phyloP scores from a whole-genome alignment of 2,888 invertebrate species.

The Dendrolimus pini region DNA sequence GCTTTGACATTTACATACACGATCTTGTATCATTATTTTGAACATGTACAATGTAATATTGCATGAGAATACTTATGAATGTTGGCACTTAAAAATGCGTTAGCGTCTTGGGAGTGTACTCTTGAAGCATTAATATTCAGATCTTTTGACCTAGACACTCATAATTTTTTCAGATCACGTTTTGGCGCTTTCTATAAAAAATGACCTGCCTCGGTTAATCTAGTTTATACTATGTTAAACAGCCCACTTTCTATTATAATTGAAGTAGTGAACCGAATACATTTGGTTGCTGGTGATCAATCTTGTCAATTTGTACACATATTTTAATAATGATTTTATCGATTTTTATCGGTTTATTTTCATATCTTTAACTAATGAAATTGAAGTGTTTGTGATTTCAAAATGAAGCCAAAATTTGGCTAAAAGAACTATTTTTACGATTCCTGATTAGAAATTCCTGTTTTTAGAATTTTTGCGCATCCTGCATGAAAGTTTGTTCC shows the following conservation, averaged over 20 bases:
- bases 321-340: too few species aligned
- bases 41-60: not conserved
- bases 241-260: constrained; percentile 33
- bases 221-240: constrained; percentile 27
- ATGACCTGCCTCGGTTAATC: constrained; percentile 36
- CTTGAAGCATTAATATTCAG: not conserved
- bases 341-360: too few species aligned
- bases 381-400: too few species aligned
- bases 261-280: constrained; percentile 4
- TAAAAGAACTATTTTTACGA: too few species aligned
- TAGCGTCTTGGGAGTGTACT: not conserved
- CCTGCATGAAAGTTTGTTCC: too few species aligned
- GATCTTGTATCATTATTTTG: not conserved
- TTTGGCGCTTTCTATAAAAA: constrained; percentile 44
- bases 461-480: too few species aligned
- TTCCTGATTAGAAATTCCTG: too few species aligned
- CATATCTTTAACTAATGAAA: too few species aligned
- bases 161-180: constrained; percentile 32
- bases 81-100: not conserved
- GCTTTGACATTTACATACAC: too few species aligned
- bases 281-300: constrained; percentile 8
- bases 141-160: constrained; percentile 15
- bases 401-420: too few species aligned
- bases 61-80: not conserved
- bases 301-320: too few species aligned